phyloP scores from a whole-genome alignment of 2,797 vertebrate species.

The Acrocephalus scirpaceus region DNA sequence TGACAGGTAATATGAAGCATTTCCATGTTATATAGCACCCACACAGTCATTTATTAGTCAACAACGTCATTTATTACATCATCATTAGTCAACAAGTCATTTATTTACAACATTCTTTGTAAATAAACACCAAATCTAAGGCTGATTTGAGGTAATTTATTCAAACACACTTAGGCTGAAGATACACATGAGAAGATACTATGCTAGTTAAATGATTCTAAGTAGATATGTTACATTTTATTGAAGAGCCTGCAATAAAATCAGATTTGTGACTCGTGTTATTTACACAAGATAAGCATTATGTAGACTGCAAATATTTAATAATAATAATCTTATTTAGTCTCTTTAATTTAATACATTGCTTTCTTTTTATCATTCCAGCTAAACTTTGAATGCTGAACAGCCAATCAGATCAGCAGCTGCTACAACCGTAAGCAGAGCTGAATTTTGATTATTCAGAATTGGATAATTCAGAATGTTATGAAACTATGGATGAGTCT shows the following conservation, averaged over 20 bases:
- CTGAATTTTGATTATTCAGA: background rate
- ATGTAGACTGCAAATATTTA: slow-evolving; percentile 3
- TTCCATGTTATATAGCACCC: background rate
- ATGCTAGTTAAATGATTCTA: background rate
- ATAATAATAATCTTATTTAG: background rate
- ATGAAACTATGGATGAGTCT: background rate
- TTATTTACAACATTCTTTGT: background rate
- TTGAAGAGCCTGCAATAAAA: background rate
- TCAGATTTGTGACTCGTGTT: background rate
- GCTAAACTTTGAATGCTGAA: background rate
- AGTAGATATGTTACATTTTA: background rate
- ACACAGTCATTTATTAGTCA: background rate
- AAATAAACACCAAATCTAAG: background rate
- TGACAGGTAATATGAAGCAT: background rate
- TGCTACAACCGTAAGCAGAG: background rate
- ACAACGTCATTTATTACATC: too few species aligned
- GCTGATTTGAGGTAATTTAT: background rate
- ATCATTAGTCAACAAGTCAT: too few species aligned
- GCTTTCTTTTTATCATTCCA: background rate
- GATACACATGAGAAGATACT: background rate
- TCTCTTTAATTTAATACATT: background rate
- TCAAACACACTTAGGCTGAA: background rate
- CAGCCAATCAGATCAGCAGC: background rate
- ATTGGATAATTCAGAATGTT: background rate
- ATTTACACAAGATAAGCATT: background rate